Evolutionary conservation across 2,113 vertebrate species (phyloP).

Genomic region (Blennius ocellaris): DNA sequence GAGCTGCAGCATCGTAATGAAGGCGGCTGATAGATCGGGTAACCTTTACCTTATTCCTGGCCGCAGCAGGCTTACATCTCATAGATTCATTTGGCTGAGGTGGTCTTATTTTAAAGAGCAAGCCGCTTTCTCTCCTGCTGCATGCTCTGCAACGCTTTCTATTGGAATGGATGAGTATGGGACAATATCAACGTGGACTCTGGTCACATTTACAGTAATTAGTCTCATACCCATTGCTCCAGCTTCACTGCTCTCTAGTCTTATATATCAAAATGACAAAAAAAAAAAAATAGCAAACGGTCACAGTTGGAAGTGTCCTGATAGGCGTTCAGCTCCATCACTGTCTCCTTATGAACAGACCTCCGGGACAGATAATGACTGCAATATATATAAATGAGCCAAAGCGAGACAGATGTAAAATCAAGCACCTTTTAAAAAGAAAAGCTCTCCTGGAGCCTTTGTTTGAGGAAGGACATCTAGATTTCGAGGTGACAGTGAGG

Average conservation of each 20-base stretch:
- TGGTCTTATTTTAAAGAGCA: constrained; percentile 51
- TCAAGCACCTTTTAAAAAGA: constrained; percentile 64
- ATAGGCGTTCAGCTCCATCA: constrained; percentile 67
- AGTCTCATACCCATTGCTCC: constrained; percentile 36
- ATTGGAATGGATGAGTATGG: constrained; percentile 31
- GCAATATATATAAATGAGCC: constrained; percentile 73
- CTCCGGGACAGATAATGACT: constrained; percentile 67
- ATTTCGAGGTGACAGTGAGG: constrained; percentile 39
- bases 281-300: constrained; percentile 59
- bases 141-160: constrained; percentile 10
- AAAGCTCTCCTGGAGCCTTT: constrained; percentile 71
- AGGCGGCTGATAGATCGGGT: constrained; percentile 65
- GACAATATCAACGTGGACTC: constrained; percentile 67
- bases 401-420: constrained; percentile 72
- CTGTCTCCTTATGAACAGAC: constrained; percentile 68
- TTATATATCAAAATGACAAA: constrained; percentile 61
- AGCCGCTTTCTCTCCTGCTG: not conserved
- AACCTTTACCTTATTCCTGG: constrained; percentile 65
- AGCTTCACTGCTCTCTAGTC: constrained; percentile 40
- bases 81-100: constrained; percentile 37
- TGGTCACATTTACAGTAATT: constrained; percentile 72
- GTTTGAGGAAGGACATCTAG: constrained; percentile 63
- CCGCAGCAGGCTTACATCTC: constrained; percentile 40
- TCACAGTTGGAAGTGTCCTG: constrained; percentile 51
- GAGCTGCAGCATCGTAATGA: constrained; percentile 38